Percentiles rank a stretch among this genome's conserved stretches.
These are phyloP conservation scores for Lordiphosa mommai DNA, from an alignment of 1,140 invertebrate species.

Conservation along the genomic window DNA sequence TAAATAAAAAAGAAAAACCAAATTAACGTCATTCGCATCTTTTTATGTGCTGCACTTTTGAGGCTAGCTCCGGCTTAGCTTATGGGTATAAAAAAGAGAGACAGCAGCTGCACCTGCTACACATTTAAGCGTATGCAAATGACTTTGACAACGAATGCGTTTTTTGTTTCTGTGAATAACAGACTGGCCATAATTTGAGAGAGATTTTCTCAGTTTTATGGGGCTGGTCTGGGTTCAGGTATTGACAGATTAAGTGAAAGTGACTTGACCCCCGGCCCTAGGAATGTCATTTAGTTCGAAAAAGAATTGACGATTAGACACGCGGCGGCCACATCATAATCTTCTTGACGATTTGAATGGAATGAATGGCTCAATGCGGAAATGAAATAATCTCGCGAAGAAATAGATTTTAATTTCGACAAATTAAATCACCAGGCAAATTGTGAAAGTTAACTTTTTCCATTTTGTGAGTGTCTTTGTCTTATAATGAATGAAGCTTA, in stretches of 20 bases:
- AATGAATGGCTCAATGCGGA: constrained; percentile 44
- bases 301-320: constrained; percentile 60
- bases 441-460: constrained; percentile 76
- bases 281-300: constrained; percentile 1
- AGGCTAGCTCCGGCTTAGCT: constrained; percentile 1
- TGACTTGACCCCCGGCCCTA: background rate
- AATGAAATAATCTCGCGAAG: constrained; percentile 26
- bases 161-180: constrained; percentile 22
- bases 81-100: constrained; percentile 30
- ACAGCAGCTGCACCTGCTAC: constrained; percentile 42
- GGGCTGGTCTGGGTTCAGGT: background rate
- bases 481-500: constrained; percentile 26
- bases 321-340: constrained; percentile 32
- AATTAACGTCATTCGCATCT: constrained; percentile 27
- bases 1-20: constrained; percentile 11
- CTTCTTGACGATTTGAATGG: constrained; percentile 10
- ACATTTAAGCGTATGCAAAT: constrained; percentile 33
- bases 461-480: constrained; percentile 29
- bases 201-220: constrained; percentile 33
- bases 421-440: constrained; percentile 69
- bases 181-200: constrained; percentile 32
- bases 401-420: constrained; percentile 54
- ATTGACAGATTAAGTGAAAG: constrained; percentile 54
- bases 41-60: constrained; percentile 2
- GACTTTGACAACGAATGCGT: constrained; percentile 47